Evolutionary conservation across 2,888 invertebrate genomes (phyloP).

Genomic region (Odontothrips loti): DNA sequence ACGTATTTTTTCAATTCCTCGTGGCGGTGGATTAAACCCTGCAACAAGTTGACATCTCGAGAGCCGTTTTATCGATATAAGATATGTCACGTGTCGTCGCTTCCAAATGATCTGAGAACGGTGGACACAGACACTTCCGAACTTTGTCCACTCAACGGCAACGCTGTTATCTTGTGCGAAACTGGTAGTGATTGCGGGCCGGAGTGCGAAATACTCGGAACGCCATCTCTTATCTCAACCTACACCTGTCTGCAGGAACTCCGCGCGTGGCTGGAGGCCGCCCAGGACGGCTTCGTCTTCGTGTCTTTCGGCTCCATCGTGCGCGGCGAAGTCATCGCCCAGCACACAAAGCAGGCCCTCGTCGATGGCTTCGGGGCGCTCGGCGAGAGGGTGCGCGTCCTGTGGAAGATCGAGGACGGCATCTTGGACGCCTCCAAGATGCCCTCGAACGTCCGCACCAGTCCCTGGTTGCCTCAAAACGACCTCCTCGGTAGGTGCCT

Average conservation of each 20-base stretch:
- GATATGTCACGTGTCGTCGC: too few species aligned
- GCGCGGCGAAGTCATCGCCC: constrained; percentile 32
- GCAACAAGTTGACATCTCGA: too few species aligned
- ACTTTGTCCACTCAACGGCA: too few species aligned
- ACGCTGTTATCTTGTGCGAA: too few species aligned
- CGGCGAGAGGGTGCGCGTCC: constrained; percentile 28
- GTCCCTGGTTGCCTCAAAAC: constrained; percentile 33
- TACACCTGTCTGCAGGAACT: constrained; percentile 44
- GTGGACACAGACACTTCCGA: too few species aligned
- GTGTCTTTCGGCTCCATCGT: constrained; percentile 46
- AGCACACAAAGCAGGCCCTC: neutral
- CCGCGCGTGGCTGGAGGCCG: constrained; percentile 44
- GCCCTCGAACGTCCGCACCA: constrained; percentile 30
- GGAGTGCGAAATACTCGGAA: too few species aligned
- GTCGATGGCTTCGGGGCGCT: constrained; percentile 28
- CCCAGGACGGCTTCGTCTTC: constrained; percentile 43
- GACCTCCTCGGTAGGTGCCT: constrained; percentile 27
- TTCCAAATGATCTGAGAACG: too few species aligned
- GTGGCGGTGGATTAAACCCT: too few species aligned
- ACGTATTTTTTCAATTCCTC: too few species aligned
- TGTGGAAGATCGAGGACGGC: constrained; percentile 30
- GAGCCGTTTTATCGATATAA: too few species aligned
- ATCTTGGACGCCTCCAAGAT: neutral
- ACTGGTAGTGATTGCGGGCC: too few species aligned
- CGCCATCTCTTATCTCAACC: too few species aligned